Base-by-base conservation (phyloP, 2,888 invertebrate genomes). In the Drosophila flavopinicola region DNA sequence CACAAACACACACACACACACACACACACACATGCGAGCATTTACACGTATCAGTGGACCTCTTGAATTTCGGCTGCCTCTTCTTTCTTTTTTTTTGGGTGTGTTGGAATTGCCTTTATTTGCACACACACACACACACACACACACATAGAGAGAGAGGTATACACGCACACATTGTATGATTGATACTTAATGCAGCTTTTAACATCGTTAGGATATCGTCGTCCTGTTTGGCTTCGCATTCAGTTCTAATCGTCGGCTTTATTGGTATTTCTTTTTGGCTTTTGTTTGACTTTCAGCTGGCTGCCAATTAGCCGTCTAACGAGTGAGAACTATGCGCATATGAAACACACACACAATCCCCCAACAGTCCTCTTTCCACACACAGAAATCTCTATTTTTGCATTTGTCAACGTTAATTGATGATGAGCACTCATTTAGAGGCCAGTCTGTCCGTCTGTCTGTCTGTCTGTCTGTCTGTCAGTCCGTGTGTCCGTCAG, bases 361-460 rank as follows among this genome's bases (percentile, higher is more conserved):
- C 33, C 3, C 29, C 6, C 29, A 30, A 7, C 17, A 13, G 6
- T 20, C 5, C 9, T 2, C 32, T 3, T 4, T 17, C 10, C n/a
- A 7, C 3, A 3, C 20, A 4, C 10, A 10, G n/a, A 49, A 32
- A 53, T 57, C 45, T 52, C 49, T 25, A 61, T 65, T 78, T 83
- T 64, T 80, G 65, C 82, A 84, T 86, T 82, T 82, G 82, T 86
- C 82, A 79, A 84, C 65, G 87, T 69, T 82, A 82, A 86, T 82
- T 82, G 87, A 82, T 82, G 82, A 80, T 84, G 78, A 69, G 72
- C 77, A 64, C 80, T 84, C 80, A 86, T 82, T 86, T 77, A 64
- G 68, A 30, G 52, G 47, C 49, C 17, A 37, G 49, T 54, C 49
- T 58, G 75, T 57, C n/a, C n/a, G n/a, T n/a, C n/a, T n/a, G n/a